A percentile compares a stretch with the other conserved stretches of the same genome.
These are phyloP conservation scores for Neuroterus valhalla DNA, from an alignment of 1,140 invertebrate genomes.

Conservation along the genomic window DNA sequence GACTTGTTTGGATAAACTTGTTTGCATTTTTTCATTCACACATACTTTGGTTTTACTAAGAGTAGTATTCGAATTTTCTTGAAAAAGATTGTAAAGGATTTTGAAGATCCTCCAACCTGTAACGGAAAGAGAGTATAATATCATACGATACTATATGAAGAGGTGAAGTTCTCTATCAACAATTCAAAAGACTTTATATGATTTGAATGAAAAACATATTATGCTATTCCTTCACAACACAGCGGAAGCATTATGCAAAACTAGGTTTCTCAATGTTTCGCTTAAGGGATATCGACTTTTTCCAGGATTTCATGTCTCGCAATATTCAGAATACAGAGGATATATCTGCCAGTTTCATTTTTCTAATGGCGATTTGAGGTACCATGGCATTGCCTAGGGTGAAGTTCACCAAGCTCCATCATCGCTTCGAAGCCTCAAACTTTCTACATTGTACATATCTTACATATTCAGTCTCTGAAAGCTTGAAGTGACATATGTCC, in stretches of 20 bases:
- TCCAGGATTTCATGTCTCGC: neutral
- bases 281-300: slow-evolving; percentile 15
- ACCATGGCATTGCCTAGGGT: slow-evolving; percentile 26
- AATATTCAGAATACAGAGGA: slow-evolving; percentile 22
- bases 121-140: too few relatives aligned
- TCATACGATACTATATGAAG: too few relatives aligned
- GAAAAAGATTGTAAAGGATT: too few relatives aligned
- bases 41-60: too few relatives aligned
- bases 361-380: slow-evolving; percentile 41
- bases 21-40: too few relatives aligned
- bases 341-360: slow-evolving; percentile 44
- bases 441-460: neutral
- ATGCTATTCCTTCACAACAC: too few relatives aligned
- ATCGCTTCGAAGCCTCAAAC: slow-evolving; percentile 32
- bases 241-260: slow-evolving; percentile 1
- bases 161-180: too few relatives aligned
- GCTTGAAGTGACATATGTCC: neutral
- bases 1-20: too few relatives aligned
- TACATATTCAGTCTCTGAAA: neutral
- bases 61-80: too few relatives aligned
- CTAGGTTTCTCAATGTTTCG: neutral
- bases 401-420: neutral
- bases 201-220: too few relatives aligned
- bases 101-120: too few relatives aligned
- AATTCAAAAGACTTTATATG: too few relatives aligned